Conservation (phyloP, 2,797 vertebrate genomes). For the Capromys pilorides region DNA sequence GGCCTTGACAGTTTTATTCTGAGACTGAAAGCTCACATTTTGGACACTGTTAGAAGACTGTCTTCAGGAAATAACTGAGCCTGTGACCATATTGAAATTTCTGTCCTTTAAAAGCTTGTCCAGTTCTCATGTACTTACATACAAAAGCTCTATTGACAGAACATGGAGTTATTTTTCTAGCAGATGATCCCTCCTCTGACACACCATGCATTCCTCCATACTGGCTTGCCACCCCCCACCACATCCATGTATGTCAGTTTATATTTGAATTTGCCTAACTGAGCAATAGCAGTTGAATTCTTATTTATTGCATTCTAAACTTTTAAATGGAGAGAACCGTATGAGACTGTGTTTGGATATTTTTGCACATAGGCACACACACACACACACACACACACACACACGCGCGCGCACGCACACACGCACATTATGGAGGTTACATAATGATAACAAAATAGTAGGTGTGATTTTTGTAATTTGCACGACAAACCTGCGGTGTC, state of each 20-base stretch:
- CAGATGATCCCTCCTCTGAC: neutral
- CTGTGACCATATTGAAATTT: neutral
- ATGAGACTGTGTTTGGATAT: neutral
- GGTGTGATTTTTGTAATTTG: neutral
- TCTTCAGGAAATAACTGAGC: neutral
- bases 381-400: too few relatives aligned
- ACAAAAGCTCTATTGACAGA: neutral
- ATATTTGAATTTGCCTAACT: neutral
- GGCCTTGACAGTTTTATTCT: neutral
- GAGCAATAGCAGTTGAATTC: neutral
- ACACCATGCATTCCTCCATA: neutral
- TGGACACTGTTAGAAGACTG: neutral
- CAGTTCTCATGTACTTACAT: neutral
- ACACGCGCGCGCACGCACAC: too few relatives aligned
- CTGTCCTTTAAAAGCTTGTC: neutral
- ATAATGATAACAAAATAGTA: too few relatives aligned
- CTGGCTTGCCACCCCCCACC: neutral
- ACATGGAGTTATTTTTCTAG: neutral
- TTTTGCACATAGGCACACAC: neutral
- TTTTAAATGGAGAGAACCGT: neutral
- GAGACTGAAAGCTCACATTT: neutral
- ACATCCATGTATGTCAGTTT: neutral
- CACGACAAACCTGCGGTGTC: neutral
- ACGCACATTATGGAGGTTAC: neutral
- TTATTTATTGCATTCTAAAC: neutral